Evolutionary conservation across 1,140 invertebrate genomes (phyloP).

Genomic region (Oreohelix idahoensis): DNA sequence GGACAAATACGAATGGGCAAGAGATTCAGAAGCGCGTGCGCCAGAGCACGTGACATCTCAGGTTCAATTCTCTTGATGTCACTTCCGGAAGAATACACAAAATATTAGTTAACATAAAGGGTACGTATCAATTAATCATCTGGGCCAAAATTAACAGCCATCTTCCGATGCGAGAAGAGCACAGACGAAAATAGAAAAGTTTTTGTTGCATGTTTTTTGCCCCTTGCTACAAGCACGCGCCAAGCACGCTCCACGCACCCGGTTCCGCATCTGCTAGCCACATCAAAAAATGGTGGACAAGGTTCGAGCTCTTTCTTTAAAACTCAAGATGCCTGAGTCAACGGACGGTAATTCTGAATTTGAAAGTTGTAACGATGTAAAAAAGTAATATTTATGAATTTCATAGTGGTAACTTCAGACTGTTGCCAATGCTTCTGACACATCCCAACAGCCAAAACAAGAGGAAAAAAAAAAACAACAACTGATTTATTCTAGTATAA

Average conservation of each 20-base stretch:
- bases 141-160: conserved; percentile 29
- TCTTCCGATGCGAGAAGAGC: background rate
- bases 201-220: conserved; percentile 1
- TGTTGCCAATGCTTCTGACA: too few species aligned
- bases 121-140: conserved; percentile 39
- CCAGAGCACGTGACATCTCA: background rate
- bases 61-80: conserved; percentile 7
- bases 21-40: conserved; percentile 1
- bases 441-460: too few species aligned
- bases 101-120: conserved; percentile 33
- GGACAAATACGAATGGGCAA: conserved; percentile 22
- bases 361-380: too few species aligned
- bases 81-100: conserved; percentile 32
- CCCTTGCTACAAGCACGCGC: background rate
- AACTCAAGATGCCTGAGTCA: background rate
- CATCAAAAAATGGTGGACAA: background rate
- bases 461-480: too few species aligned
- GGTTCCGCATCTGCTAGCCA: background rate
- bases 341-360: background rate
- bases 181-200: background rate
- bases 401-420: too few species aligned
- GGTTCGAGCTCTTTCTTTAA: background rate
- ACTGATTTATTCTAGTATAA: too few species aligned
- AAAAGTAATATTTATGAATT: too few species aligned
- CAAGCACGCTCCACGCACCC: background rate